phyloP scores from a whole-genome alignment of 2,113 vertebrate genomes.

The Podarcis cretensis region DNA sequence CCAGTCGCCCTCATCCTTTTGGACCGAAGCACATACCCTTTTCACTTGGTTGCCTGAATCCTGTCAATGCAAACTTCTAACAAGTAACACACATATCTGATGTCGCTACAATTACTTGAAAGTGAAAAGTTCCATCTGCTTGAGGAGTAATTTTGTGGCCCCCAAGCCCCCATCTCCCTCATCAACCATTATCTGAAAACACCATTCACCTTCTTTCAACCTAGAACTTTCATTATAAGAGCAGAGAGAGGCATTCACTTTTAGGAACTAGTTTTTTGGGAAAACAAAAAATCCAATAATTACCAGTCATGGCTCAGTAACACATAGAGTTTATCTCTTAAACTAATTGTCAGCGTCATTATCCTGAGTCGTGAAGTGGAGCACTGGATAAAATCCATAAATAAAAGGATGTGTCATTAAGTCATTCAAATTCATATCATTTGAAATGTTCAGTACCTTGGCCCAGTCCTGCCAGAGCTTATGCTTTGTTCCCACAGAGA shows the following conservation, averaged over 20 bases:
- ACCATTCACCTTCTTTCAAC: not conserved
- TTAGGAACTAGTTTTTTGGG: constrained; percentile 32
- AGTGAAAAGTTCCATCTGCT: constrained; percentile 13
- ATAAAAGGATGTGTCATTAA: constrained; percentile 41
- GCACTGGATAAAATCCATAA: constrained; percentile 43
- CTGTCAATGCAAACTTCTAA: not conserved
- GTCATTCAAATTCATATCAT: constrained; percentile 51
- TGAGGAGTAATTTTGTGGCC: constrained; percentile 11
- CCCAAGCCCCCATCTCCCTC: not conserved
- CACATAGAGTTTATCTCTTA: constrained; percentile 44
- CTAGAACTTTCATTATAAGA: constrained; percentile 23
- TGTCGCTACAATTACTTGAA: not conserved
- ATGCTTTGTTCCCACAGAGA: constrained; percentile 31
- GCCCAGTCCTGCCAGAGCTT: constrained; percentile 40
- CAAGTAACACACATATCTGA: constrained; percentile 8
- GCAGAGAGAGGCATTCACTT: constrained; percentile 44
- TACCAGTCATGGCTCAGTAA: constrained; percentile 46
- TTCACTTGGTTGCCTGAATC: not conserved
- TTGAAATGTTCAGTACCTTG: rapidly evolving
- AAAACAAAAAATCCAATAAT: constrained; percentile 28
- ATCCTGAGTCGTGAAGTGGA: constrained; percentile 43
- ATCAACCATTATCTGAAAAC: not conserved
- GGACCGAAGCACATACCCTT: not conserved
- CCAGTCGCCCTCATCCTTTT: not conserved
- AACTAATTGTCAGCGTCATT: constrained; percentile 59